Evolutionary conservation across 2,888 invertebrate genomes (phyloP), one percentile per base, ranked within the genome.

Genomic region (Eurois occulta): DNA sequence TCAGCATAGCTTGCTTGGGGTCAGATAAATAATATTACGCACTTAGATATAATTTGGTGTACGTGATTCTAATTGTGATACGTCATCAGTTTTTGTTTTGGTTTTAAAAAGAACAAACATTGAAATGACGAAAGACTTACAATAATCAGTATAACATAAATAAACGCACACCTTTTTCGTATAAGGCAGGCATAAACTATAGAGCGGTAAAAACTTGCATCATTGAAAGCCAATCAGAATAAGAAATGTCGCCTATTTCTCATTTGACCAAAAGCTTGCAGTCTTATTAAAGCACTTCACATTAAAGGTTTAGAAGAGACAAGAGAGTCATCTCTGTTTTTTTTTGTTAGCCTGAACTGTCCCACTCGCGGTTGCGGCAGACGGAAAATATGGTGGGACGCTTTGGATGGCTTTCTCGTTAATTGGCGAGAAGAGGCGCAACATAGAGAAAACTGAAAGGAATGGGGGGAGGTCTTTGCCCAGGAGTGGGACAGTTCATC

Each of bases 1-100:
- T 79, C 69, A 79, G 68, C 69, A 46, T 69, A n/a, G 2, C 43
- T 79, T 60, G 64, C 81, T 69, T 79, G 68, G 72, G 74, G 74
- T 74, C 81, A 69, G 74, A 66, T 79, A 41, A 83, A 13, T 68
- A 11, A 38, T 46, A 83, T 73, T 78, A 81, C 80, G 72, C 38
- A n/a, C 60, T 62, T 21, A 16, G 10, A 66, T 60, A 81, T 58
- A 41, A 55, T 35, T 58, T 69, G 21, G 35, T 69, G 62, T 65
- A 64, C 55, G 62, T 81, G 70, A 35, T 70, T n/a, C 65, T 65
- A 58, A 32, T n/a, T 28, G 41, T 58, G 24, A 24, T 38, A 72
- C 16, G 32, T 72, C 32, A 78, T 38, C 18, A 24, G 43, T 71
- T 72, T 60, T 80, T 80, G 55, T 80, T 77, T 60, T 76, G 28